Evolutionary conservation across 2,113 vertebrate species (phyloP).

Genomic region (Lamprotornis superbus): DNA sequence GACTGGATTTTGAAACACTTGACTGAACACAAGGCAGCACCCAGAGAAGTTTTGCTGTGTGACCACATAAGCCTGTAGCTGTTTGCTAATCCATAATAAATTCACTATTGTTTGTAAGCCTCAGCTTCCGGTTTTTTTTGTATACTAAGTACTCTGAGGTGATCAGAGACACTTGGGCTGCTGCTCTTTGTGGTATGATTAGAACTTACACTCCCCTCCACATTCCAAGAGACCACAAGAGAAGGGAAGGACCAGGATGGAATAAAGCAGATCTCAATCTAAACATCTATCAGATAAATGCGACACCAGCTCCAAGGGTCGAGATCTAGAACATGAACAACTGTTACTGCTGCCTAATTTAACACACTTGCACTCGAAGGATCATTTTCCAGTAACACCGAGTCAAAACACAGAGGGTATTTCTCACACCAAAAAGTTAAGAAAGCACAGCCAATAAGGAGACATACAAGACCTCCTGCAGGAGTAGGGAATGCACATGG

Average conservation of each 20-base stretch:
- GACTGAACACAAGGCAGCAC: neutral
- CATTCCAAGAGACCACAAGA: neutral
- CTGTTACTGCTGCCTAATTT: neutral
- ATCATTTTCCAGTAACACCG: neutral
- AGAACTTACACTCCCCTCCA: neutral
- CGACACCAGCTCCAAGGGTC: neutral
- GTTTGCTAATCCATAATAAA: conserved; percentile 13
- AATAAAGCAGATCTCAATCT: neutral
- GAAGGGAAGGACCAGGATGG: conserved; percentile 8
- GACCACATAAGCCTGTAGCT: neutral
- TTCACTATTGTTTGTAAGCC: conserved; percentile 32
- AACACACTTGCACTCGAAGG: neutral
- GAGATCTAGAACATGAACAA: neutral
- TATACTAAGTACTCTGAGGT: neutral
- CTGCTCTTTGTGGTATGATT: neutral
- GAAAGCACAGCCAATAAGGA: neutral
- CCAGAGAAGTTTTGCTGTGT: neutral
- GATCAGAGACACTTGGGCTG: neutral
- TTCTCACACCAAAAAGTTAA: neutral
- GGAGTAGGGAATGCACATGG: neutral
- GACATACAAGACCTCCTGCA: neutral
- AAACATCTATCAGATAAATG: neutral
- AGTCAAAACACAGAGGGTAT: neutral
- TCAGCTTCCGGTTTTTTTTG: neutral
- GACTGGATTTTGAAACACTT: conserved; percentile 18